A percentile compares a stretch with the other conserved stretches of the same genome.
phyloP scores from a whole-genome alignment of 2,797 vertebrate genomes.

The Octomys mimax region DNA sequence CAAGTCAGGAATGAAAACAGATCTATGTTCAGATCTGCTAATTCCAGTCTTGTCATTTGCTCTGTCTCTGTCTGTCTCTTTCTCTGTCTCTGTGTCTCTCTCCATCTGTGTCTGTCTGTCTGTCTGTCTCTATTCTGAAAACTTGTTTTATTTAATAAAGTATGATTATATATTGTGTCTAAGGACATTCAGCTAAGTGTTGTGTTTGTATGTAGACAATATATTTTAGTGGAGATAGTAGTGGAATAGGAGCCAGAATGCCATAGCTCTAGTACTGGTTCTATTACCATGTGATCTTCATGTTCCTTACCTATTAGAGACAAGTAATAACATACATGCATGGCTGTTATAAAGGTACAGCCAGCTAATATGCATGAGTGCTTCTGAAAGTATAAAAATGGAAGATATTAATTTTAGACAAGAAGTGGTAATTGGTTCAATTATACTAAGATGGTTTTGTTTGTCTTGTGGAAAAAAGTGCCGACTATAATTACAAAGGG shows the following conservation, averaged over 20 bases:
- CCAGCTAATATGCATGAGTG: background rate
- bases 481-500: constrained; percentile 33
- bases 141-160: background rate
- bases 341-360: background rate
- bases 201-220: background rate
- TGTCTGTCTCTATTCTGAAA: background rate
- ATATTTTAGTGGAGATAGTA: background rate
- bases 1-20: background rate
- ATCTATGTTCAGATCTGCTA: background rate
- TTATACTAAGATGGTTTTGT: constrained; percentile 5
- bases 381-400: constrained; percentile 1
- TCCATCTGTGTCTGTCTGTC: background rate
- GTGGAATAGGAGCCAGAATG: background rate
- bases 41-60: background rate
- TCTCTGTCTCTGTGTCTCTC: background rate
- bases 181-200: background rate
- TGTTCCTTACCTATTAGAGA: background rate
- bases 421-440: background rate
- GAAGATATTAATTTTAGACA: constrained; percentile 28
- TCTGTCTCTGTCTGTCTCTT: background rate
- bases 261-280: background rate
- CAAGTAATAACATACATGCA: background rate
- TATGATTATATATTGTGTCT: background rate
- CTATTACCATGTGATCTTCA: background rate
- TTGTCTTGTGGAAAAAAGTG: background rate